These are phyloP conservation scores for Ctenosaura bakeri DNA, from an alignment of 2,797 vertebrate species.

Conservation along the genomic window DNA sequence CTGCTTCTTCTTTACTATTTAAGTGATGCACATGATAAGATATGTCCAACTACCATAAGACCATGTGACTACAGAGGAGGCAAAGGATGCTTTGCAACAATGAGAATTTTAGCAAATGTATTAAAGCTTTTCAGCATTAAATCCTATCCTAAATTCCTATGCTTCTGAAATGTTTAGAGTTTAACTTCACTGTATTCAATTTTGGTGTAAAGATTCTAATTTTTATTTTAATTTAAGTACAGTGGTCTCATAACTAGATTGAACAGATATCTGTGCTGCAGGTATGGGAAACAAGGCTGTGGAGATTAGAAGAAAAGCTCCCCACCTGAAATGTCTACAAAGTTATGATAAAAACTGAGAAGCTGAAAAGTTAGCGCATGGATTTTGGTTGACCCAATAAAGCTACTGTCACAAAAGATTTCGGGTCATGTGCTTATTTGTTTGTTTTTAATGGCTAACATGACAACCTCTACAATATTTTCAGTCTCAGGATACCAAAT, in stretches of 20 bases:
- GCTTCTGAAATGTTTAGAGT: not conserved
- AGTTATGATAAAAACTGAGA: not conserved
- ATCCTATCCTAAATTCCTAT: not conserved
- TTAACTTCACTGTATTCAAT: not conserved
- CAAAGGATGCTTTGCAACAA: conserved; percentile 47
- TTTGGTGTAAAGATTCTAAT: not conserved
- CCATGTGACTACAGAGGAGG: not conserved
- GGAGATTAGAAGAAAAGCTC: not conserved
- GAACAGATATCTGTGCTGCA: not conserved
- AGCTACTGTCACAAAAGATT: too few relatives aligned
- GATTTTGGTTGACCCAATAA: too few relatives aligned
- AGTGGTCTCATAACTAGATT: not conserved
- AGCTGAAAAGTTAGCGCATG: not conserved
- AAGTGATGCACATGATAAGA: conserved; percentile 74
- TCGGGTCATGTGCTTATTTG: too few relatives aligned
- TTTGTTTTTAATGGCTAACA: too few relatives aligned
- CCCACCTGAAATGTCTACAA: not conserved
- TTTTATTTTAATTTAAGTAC: conserved; percentile 16
- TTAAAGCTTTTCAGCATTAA: conserved; percentile 1
- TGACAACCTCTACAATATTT: too few relatives aligned
- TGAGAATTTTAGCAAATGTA: not conserved
- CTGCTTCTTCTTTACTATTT: conserved; percentile 66
- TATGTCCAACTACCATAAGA: conserved; percentile 56
- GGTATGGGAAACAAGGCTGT: not conserved
- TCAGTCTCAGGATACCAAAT: too few relatives aligned